Evolutionary conservation across 2,113 vertebrate species (phyloP).

Genomic region (Hiodon alosoides): DNA sequence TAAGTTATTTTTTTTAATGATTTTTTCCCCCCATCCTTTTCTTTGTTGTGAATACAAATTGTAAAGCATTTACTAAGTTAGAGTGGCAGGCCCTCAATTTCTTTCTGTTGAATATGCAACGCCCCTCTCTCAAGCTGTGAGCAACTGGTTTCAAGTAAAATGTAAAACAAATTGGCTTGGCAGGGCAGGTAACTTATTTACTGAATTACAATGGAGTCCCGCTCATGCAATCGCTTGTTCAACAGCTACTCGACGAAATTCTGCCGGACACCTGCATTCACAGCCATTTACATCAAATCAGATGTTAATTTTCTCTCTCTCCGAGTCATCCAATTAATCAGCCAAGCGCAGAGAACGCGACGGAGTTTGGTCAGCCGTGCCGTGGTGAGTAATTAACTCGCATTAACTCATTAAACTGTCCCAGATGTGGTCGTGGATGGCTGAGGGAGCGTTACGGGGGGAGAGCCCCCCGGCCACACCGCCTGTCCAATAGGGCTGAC

Average conservation of each 20-base stretch:
- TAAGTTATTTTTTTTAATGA: neutral
- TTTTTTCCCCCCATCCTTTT: neutral
- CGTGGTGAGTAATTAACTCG: constrained; percentile 67
- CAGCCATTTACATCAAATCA: constrained; percentile 25
- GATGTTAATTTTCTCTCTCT: constrained; percentile 23
- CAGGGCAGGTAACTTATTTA: constrained; percentile 39
- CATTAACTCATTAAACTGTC: constrained; percentile 71
- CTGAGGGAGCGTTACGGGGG: constrained; percentile 29
- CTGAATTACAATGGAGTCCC: constrained; percentile 58
- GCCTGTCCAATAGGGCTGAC: constrained; percentile 29
- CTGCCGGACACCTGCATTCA: constrained; percentile 21
- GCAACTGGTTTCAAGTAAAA: constrained; percentile 18
- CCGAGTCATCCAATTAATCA: constrained; percentile 51
- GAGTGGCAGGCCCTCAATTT: neutral
- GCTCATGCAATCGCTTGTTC: constrained; percentile 54
- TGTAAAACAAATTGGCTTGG: constrained; percentile 28
- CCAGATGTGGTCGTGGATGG: constrained; percentile 67
- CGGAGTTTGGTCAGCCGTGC: constrained; percentile 54
- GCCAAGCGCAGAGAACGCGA: constrained; percentile 28
- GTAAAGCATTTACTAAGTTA: neutral
- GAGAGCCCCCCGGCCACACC: constrained; percentile 21
- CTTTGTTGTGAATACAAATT: constrained; percentile 4
- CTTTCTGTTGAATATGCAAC: constrained; percentile 20
- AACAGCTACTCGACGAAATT: constrained; percentile 20
- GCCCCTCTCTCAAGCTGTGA: constrained; percentile 21